Evolutionary conservation across 2,888 invertebrate genomes (phyloP), one percentile per base, ranked within the genome.

Genomic region (Pammene fasciana): DNA sequence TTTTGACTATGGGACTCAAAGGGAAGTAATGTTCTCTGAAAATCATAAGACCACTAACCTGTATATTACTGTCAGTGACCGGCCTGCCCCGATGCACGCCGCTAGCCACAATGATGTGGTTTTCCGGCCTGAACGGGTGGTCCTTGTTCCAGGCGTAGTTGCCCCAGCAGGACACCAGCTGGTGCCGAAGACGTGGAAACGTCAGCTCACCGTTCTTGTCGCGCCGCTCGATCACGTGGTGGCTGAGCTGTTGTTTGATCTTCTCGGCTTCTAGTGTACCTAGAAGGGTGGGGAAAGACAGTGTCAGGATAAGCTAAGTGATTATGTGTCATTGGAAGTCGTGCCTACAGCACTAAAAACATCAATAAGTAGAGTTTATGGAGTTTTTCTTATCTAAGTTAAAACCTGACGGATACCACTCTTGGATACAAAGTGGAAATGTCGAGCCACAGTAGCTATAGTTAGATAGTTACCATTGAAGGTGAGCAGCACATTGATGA

Each of bases 61-160:
- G 96, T 74, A 97, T 94, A 80, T 96, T 97, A 54, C 87, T 88
- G 67, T 97, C 96, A 18, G 93, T 94, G 6, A 97, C 94, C 0
- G 94, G 93, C 9, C 96, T 91, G 11, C 96, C 96, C 71, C 96
- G 94, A 79, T 95, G 95, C 13, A 93, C 94, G 41, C 93, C 92
- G 3, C 94, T 94, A 5, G 95, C 94, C 0, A 94, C 84, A 11
- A 95, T 86, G 9, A 96, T 87, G 78, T 97, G 96, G 81, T 96
- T 96, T 70, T 96, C 95, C 52, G 96, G 85, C 61, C 93, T 88
- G 82, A 95, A 96, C 46, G 93, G 86, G 0, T 90, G 88, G 46
- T 90, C 86, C 7, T 85, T 85, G 77, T 93, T 93, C 97, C 97
- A 97, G 0, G 96, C 96, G 82, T 97, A 97, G 74, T 95, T 94